These are phyloP conservation scores for Capreolus pygargus DNA, from an alignment of 2,113 vertebrate genomes.

Conservation along the genomic window DNA sequence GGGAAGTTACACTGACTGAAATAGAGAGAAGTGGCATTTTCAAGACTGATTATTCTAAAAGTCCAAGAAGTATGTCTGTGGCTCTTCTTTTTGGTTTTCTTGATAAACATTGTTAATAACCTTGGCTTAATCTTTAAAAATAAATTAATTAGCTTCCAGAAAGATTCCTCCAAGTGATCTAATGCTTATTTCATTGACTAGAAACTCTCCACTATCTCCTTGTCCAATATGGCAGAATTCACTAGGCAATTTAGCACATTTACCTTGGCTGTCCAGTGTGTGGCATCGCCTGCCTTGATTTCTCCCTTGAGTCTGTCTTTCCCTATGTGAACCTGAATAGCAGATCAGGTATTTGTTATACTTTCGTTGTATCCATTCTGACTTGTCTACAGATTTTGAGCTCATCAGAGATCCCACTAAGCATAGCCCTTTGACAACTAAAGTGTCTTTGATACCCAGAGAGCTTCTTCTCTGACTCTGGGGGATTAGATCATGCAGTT, in stretches of 20 bases:
- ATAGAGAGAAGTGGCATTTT: background rate
- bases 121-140: background rate
- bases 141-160: background rate
- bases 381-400: background rate
- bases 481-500: background rate
- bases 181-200: background rate
- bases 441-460: background rate
- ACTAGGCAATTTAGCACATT: background rate
- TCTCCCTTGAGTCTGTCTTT: background rate
- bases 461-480: background rate
- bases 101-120: background rate
- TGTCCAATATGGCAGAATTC: background rate
- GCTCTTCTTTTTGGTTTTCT: background rate
- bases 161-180: background rate
- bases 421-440: background rate
- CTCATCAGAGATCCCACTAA: background rate
- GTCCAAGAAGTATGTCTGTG: background rate
- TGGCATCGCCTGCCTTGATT: background rate
- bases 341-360: background rate
- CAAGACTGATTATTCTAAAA: background rate
- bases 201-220: background rate
- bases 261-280: background rate
- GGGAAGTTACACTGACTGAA: background rate
- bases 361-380: background rate
- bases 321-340: background rate